These are phyloP conservation scores for Sminthurinus aureus DNA, from an alignment of 2,888 invertebrate genomes.

Conservation along the genomic window DNA sequence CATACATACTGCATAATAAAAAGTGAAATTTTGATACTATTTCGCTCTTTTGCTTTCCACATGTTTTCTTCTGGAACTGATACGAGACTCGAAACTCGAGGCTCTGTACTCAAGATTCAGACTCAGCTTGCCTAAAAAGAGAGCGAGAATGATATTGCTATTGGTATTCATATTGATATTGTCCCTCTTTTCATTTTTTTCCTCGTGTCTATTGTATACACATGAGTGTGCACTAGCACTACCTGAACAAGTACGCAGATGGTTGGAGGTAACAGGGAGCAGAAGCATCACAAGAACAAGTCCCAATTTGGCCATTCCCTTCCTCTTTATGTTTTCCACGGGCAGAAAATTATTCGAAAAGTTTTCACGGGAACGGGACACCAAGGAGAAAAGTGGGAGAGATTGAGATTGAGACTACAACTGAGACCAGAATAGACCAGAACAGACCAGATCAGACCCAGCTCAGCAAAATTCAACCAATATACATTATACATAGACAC, in stretches of 20 bases:
- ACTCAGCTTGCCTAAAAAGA: no score
- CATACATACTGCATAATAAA: neutral
- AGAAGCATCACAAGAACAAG: neutral
- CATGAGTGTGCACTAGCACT: no score
- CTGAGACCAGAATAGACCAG: neutral
- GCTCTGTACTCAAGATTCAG: neutral
- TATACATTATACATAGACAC: no score
- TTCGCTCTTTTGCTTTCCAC: neutral
- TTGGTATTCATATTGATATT: neutral
- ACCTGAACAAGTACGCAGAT: no score
- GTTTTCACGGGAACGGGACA: constrained; percentile 37
- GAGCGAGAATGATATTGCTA: neutral
- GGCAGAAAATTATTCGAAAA: constrained; percentile 46
- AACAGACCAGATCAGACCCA: no score
- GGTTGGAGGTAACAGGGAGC: no score
- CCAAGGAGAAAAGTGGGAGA: constrained; percentile 30
- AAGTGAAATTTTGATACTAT: neutral
- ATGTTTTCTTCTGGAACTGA: neutral
- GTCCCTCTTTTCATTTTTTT: neutral
- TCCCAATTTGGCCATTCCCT: constrained; percentile 40
- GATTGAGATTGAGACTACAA: constrained; percentile 27
- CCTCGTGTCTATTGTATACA: neutral
- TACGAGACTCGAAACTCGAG: neutral
- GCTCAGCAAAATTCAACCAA: no score
- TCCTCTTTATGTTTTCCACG: constrained; percentile 33